Percentiles rank a stretch among this genome's conserved stretches.
Conservation (phyloP, 2,888 invertebrate genomes). For the Drosophila meridionalis region DNA sequence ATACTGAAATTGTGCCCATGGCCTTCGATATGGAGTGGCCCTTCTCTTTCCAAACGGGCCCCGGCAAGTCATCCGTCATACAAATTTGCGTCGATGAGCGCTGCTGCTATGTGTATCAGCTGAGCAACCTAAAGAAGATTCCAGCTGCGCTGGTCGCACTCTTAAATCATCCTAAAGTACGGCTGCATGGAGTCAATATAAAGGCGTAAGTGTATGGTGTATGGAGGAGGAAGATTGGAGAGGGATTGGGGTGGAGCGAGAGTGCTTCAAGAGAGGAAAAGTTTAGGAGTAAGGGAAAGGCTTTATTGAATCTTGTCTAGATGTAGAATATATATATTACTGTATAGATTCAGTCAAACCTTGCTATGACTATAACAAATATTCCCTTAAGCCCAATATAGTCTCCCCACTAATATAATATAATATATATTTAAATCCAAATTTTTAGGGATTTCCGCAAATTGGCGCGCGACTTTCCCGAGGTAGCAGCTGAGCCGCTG, state of each 20-base stretch:
- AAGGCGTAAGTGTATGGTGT: constrained; percentile 86
- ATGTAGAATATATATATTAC: too few relatives aligned
- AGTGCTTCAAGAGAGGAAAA: too few relatives aligned
- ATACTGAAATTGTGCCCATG: constrained; percentile 85
- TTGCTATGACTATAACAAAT: neutral
- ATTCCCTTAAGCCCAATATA: neutral
- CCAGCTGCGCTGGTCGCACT: constrained; percentile 87
- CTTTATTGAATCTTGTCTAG: too few relatives aligned
- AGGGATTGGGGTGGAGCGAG: too few relatives aligned
- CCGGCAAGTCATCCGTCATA: constrained; percentile 87
- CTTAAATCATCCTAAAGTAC: constrained; percentile 87
- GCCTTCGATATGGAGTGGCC: constrained; percentile 90
- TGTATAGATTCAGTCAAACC: too few relatives aligned
- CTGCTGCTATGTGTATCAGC: constrained; percentile 87
- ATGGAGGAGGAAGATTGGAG: too few relatives aligned
- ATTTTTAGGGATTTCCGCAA: constrained; percentile 87
- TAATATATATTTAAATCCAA: neutral
- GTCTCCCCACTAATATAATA: neutral
- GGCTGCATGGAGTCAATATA: constrained; percentile 88
- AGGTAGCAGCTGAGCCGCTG: constrained; percentile 86
- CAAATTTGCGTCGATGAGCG: constrained; percentile 87
- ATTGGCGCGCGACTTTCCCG: constrained; percentile 87
- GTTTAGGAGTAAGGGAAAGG: too few relatives aligned
- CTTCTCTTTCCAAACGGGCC: constrained; percentile 87
- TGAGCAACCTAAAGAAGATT: constrained; percentile 86